Evolutionary conservation across 2,113 vertebrate species (phyloP).

Genomic region (Pterophyllum scalare): DNA sequence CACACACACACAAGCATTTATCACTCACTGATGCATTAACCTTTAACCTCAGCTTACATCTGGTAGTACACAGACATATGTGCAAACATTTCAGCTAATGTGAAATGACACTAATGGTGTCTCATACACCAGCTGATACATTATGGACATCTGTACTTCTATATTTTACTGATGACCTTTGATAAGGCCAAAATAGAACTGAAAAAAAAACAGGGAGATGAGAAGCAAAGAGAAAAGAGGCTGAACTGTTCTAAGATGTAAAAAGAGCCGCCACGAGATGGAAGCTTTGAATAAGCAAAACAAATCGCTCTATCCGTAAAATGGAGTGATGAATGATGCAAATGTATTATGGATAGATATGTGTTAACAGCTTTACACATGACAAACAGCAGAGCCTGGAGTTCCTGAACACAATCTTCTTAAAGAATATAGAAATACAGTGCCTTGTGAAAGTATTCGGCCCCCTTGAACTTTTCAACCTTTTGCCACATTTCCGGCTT

Average conservation of each 20-base stretch:
- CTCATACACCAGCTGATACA: not conserved
- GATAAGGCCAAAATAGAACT: not conserved
- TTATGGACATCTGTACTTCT: not conserved
- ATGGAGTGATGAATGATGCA: constrained; percentile 46
- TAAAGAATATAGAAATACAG: constrained; percentile 43
- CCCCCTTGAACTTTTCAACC: too few species aligned
- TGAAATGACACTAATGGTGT: not conserved
- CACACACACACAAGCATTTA: not conserved
- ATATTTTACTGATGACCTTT: not conserved
- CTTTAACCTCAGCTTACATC: constrained; percentile 16
- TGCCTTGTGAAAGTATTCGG: too few species aligned
- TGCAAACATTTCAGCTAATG: not conserved
- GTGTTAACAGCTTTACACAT: constrained; percentile 16
- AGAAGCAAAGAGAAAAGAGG: not conserved
- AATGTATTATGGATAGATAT: not conserved
- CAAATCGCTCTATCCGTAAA: constrained; percentile 3
- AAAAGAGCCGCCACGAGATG: not conserved
- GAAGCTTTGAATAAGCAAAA: constrained; percentile 20
- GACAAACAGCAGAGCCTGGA: constrained; percentile 14
- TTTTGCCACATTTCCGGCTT: too few species aligned
- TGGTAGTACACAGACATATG: not conserved
- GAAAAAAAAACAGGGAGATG: not conserved
- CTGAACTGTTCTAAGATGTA: not conserved
- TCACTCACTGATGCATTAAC: constrained; percentile 35
- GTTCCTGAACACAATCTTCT: constrained; percentile 36